These are phyloP conservation scores for Amblyjoppa fuscipennis DNA, from an alignment of 2,888 invertebrate genomes.

Conservation along the genomic window DNA sequence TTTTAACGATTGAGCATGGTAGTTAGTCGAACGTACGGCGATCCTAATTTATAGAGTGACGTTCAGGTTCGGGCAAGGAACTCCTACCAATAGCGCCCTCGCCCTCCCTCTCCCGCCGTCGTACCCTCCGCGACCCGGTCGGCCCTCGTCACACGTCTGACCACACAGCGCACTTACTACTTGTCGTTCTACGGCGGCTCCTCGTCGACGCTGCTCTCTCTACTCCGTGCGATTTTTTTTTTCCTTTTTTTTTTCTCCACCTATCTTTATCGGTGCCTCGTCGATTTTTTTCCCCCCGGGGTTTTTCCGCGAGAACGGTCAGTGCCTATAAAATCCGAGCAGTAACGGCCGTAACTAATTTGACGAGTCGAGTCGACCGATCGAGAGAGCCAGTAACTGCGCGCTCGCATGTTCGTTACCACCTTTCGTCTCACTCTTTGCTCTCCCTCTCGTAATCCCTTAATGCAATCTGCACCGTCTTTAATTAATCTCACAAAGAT, in stretches of 20 bases:
- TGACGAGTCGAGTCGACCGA: constrained; percentile 69
- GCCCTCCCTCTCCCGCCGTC: constrained; percentile 41
- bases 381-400: constrained; percentile 69
- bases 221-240: constrained; percentile 52
- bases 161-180: constrained; percentile 72
- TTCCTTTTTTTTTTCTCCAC: constrained; percentile 39
- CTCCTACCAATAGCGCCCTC: constrained; percentile 66
- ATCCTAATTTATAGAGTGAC: constrained; percentile 76
- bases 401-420: constrained; percentile 61
- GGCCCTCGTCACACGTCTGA: constrained; percentile 70
- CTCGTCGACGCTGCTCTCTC: constrained; percentile 54
- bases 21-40: constrained; percentile 67
- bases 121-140: constrained; percentile 42
- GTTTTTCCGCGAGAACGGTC: constrained; percentile 44
- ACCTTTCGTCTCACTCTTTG: constrained; percentile 34
- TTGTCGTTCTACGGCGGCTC: constrained; percentile 70
- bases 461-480: constrained; percentile 31
- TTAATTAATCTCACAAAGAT: constrained; percentile 37
- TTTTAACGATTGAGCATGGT: constrained; percentile 70
- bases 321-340: constrained; percentile 73
- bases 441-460: constrained; percentile 34
- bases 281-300: constrained; percentile 25
- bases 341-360: constrained; percentile 74
- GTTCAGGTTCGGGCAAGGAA: constrained; percentile 68
- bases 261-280: constrained; percentile 9